phyloP scores from a whole-genome alignment of 1,140 invertebrate species.

The Apis mellifera region DNA sequence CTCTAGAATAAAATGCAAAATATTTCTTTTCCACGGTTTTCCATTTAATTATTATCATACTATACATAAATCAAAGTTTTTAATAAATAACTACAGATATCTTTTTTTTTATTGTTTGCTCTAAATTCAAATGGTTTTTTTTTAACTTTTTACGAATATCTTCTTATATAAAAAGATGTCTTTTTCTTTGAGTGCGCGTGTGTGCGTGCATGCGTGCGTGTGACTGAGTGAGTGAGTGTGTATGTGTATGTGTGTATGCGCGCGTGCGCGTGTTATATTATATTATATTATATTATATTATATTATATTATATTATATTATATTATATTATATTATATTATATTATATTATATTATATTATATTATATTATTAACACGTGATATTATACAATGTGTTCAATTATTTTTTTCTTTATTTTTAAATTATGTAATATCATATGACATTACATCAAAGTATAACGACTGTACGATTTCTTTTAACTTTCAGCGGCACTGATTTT shows the following conservation, averaged over 20 bases:
- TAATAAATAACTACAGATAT: not conserved
- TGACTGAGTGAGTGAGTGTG: constrained; percentile 39
- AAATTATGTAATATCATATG: constrained; percentile 46
- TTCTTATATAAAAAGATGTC: constrained; percentile 62
- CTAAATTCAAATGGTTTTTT: constrained; percentile 65
- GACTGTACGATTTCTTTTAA: constrained; percentile 56
- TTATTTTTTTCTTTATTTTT: constrained; percentile 35
- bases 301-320: constrained; percentile 66
- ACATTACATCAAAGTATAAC: constrained; percentile 69
- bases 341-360: constrained; percentile 69
- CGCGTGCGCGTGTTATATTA: constrained; percentile 61
- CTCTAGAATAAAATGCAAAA: constrained; percentile 72
- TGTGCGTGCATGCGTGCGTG: constrained; percentile 33
- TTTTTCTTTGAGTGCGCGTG: constrained; percentile 42
- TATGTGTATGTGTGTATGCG: constrained; percentile 29
- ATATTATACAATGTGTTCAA: constrained; percentile 74
- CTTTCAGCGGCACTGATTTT: constrained; percentile 40
- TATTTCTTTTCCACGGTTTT: constrained; percentile 61
- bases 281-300: constrained; percentile 67
- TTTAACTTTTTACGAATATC: constrained; percentile 63
- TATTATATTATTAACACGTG: constrained; percentile 71
- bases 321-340: constrained; percentile 68
- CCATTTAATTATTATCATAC: constrained; percentile 65
- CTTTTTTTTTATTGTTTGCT: constrained; percentile 56
- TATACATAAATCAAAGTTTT: constrained; percentile 60